Evolutionary conservation across 2,113 vertebrate genomes (phyloP), one percentile per base, ranked within the genome.

Genomic region (Mormyrus iriodes): DNA sequence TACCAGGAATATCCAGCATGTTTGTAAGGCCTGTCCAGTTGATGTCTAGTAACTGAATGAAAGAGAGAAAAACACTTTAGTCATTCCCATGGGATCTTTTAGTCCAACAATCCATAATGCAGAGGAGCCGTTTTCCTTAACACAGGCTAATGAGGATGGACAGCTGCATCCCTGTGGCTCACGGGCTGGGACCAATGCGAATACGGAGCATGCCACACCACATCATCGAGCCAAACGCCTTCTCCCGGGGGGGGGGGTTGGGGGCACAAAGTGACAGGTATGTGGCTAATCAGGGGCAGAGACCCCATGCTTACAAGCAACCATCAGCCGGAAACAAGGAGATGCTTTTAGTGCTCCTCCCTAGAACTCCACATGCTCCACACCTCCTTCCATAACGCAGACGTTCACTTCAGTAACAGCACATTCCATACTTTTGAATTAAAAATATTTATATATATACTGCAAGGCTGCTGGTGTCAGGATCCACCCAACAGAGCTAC

Each of bases 1-100:
- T 93, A 73, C 98, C 98, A 12, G 98, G 98, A 94, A 99, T 97
- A 93, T 99, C 98, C 91, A 99, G 95, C 92, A 99, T 96, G 92
- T 99, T 99, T 52, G 97, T 98, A 93, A 99, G 95, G 90, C 98
- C 98, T 3, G 97, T 98, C 98, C 98, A 99, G 94, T 97, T 98
- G 91, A 99, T 97, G 93, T 99, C 98, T 92, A 99, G 91, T 58
- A 99, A 96, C 98, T 99, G 92, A 90, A 93, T 91, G 90, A 88
- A 3, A 7, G 42, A 19, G 91, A 82, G 8, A 24, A 79, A 9
- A 73, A 51, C 4, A 88, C 24, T 49, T 49, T 55, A 69, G 55
- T 69, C 58, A n/a, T 69, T 69, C 61, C 61, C 61, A 31, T 7
- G 76, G 35, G 42, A 44, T 82, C 19, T 44, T 44, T 82, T 24